A percentile compares a stretch with the other conserved stretches of the same genome.
Evolutionary conservation across 1,140 invertebrate species (phyloP).

Genomic region (Scaptomyza graminum): DNA sequence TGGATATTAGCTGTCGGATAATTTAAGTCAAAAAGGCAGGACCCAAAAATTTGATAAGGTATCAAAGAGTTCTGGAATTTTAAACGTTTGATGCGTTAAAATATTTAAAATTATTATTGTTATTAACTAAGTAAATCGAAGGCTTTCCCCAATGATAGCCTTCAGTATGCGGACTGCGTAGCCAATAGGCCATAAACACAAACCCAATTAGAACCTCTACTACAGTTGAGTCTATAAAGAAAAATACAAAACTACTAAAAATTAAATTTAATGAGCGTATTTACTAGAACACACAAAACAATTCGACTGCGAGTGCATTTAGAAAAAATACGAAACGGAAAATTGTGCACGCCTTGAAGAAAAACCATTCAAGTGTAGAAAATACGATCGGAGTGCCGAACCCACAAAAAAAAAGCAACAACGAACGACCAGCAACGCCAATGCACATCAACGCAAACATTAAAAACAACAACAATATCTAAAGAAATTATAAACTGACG

Average conservation of each 20-base stretch:
- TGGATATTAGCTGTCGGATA: not conserved
- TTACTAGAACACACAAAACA: slow-evolving; percentile 48
- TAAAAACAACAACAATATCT: slow-evolving; percentile 19
- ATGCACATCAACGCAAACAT: slow-evolving; percentile 36
- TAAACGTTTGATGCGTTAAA: not conserved
- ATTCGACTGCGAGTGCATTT: slow-evolving; percentile 63
- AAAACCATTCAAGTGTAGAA: slow-evolving; percentile 76
- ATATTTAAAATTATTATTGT: not conserved
- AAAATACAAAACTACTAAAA: slow-evolving; percentile 34
- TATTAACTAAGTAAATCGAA: not conserved
- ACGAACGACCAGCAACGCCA: slow-evolving; percentile 26
- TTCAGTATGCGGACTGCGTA: slow-evolving; percentile 8
- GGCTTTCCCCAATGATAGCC: slow-evolving; percentile 2
- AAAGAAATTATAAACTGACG: slow-evolving; percentile 64
- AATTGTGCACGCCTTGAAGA: slow-evolving; percentile 73
- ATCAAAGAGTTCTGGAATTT: not conserved
- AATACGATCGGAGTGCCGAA: slow-evolving; percentile 51
- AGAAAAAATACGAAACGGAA: slow-evolving; percentile 58
- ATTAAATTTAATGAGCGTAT: slow-evolving; percentile 74
- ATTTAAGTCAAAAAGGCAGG: no score
- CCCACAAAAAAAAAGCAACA: slow-evolving; percentile 50
- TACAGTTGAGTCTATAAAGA: slow-evolving; percentile 33
- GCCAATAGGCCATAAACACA: slow-evolving; percentile 23
- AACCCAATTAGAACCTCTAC: slow-evolving; percentile 12
- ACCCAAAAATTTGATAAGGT: not conserved